Conservation (phyloP, 2,113 vertebrate genomes). For the Oryzias celebensis region DNA sequence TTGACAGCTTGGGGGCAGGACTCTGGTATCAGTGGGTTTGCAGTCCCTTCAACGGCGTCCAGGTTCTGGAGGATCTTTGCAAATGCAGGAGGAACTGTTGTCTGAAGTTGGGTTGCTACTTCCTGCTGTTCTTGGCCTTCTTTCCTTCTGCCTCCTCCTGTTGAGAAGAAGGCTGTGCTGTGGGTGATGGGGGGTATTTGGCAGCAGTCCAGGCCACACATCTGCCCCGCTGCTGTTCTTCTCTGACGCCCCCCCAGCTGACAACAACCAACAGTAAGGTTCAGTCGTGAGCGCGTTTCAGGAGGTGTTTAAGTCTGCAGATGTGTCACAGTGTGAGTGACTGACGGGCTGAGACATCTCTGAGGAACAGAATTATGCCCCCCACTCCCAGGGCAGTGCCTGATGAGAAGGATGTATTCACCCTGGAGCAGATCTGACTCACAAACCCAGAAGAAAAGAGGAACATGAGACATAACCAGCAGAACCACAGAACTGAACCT, state of each 20-base stretch:
- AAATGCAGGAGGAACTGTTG: slow-evolving; percentile 45
- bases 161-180: slow-evolving; percentile 68
- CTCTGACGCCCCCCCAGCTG: slow-evolving; percentile 36
- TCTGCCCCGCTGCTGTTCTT: slow-evolving; percentile 77
- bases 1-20: no score
- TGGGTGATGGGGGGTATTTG: slow-evolving; percentile 62
- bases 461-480: slow-evolving; percentile 15
- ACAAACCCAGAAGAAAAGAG: slow-evolving; percentile 15
- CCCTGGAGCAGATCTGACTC: slow-evolving; percentile 51
- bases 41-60: slow-evolving; percentile 41
- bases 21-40: slow-evolving; percentile 11
- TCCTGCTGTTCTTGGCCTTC: slow-evolving; percentile 51
- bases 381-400: slow-evolving; percentile 50
- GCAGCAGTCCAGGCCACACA: slow-evolving; percentile 75
- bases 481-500: not conserved
- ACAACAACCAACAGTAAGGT: slow-evolving; percentile 63
- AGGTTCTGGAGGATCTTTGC: slow-evolving; percentile 53
- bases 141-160: slow-evolving; percentile 39
- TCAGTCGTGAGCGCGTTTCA: slow-evolving; percentile 71
- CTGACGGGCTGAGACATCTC: slow-evolving; percentile 68
- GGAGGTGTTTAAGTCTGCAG: slow-evolving; percentile 68
- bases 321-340: slow-evolving; percentile 68
- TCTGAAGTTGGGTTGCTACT: slow-evolving; percentile 38
- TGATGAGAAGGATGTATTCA: slow-evolving; percentile 60
- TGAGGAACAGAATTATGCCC: slow-evolving; percentile 69